phyloP scores from a whole-genome alignment of 2,797 vertebrate genomes.

The Lutjanus campechanus region DNA sequence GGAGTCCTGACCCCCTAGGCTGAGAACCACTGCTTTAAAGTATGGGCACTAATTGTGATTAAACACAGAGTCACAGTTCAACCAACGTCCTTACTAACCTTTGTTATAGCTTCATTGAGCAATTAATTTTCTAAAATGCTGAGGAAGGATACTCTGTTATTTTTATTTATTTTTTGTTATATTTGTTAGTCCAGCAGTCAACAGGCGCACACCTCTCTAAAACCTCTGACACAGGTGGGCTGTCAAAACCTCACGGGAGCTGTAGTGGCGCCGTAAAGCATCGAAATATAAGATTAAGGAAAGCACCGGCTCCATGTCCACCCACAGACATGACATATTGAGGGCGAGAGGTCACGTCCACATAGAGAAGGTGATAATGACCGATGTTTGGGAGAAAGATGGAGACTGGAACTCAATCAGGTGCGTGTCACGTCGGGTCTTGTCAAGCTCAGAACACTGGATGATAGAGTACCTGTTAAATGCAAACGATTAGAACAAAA shows the following conservation, averaged over 20 bases:
- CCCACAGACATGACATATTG: constrained; percentile 49
- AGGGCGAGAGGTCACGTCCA: constrained; percentile 53
- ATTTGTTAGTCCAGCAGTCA: constrained; percentile 8
- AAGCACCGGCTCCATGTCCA: constrained; percentile 35
- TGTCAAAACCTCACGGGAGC: constrained; percentile 15
- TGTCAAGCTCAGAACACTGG: constrained; percentile 32
- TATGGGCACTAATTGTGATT: background rate
- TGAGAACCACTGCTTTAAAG: background rate
- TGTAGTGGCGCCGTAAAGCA: constrained; percentile 6
- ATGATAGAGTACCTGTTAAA: constrained; percentile 31
- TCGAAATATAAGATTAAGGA: constrained; percentile 41
- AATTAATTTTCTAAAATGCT: constrained; percentile 1
- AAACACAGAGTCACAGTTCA: background rate
- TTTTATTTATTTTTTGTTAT: background rate
- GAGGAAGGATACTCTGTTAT: background rate
- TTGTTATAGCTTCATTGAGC: background rate
- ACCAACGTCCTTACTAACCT: background rate
- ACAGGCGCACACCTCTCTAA: background rate
- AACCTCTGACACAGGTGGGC: constrained; percentile 13
- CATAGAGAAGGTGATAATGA: constrained; percentile 68
- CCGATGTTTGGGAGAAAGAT: constrained; percentile 56
- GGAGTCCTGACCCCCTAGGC: too few relatives aligned
- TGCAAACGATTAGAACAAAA: constrained; percentile 22
- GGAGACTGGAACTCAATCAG: constrained; percentile 56
- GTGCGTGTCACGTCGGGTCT: constrained; percentile 61